Base-by-base conservation (phyloP, 2,797 vertebrate species). In the Acanthopagrus latus region DNA sequence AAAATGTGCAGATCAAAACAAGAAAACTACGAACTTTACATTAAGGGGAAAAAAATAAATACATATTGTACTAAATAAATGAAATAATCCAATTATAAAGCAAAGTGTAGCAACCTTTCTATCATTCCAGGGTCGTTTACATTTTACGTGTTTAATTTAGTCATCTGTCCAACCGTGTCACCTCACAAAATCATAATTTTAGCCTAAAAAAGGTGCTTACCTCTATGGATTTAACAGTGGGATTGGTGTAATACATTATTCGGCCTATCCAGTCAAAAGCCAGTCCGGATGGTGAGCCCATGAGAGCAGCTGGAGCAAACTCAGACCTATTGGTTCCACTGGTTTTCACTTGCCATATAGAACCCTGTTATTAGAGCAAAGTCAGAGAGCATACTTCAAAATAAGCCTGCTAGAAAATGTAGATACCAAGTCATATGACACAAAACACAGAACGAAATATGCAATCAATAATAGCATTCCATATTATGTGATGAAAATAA, bases 251-350 rank as follows among this genome's bases (percentile, higher is more conserved):
- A 80, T 91, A 95, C 93, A 95, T 94, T 43, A 91, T 74, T 29
- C 93, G 76, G 78, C 90, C 88, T 38, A 95, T 92, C 95, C 95
- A 95, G 76, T 95, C 95, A 91, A 95, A 95, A 63, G 95, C 94
- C 72, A 95, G 81, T 64, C 93, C 93, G 54, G 90, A 93, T 0
- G 94, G 94, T 6, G 92, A 86, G 18, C 95, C 95, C 80, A 94
- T 84, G 47, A 91, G 69, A 70, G 93, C 93, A 74, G 92, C 86
- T 23, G 95, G 94, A 56, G 93, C 95, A 87, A 95, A 95, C 86
- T 92, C 84, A 64, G 93, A 92, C 63, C 91, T 91, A 78, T 95
- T 92, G 50, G 89, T 85, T 17, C 94, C 94, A 6, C 77, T 91
- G 12, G 91, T 95, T 81, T 92, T 93, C 41, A 93, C 93, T 76